phyloP scores from a whole-genome alignment of 1,140 invertebrate species.

The Ceratitis capitata region DNA sequence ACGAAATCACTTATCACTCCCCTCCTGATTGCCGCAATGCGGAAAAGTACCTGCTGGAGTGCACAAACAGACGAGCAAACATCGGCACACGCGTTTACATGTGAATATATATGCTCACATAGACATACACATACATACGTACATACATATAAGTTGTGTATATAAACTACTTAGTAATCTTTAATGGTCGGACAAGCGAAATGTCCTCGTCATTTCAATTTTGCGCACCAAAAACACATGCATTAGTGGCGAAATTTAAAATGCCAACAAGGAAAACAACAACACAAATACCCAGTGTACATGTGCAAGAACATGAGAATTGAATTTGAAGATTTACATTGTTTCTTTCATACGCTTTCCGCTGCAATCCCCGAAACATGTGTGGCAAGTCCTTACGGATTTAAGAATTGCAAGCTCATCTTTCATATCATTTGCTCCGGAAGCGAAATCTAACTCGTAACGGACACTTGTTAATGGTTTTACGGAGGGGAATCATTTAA shows the following conservation, averaged over 20 bases:
- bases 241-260: neutral
- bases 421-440: neutral
- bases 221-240: neutral
- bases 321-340: neutral
- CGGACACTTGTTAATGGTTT: neutral
- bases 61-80: neutral
- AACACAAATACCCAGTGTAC: neutral
- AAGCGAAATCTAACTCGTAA: neutral
- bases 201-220: constrained; percentile 20
- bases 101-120: neutral
- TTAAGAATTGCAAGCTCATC: constrained; percentile 28
- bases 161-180: neutral
- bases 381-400: constrained; percentile 27
- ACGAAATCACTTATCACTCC: constrained; percentile 42
- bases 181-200: constrained; percentile 10
- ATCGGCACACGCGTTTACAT: neutral
- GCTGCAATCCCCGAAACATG: neutral
- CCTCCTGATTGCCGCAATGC: constrained; percentile 13
- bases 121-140: neutral
- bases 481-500: neutral
- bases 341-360: neutral
- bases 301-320: neutral
- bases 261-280: neutral
- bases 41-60: constrained; percentile 25
- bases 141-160: too few relatives aligned